Conservation (phyloP, 1,140 invertebrate species). For the Delia radicum region DNA sequence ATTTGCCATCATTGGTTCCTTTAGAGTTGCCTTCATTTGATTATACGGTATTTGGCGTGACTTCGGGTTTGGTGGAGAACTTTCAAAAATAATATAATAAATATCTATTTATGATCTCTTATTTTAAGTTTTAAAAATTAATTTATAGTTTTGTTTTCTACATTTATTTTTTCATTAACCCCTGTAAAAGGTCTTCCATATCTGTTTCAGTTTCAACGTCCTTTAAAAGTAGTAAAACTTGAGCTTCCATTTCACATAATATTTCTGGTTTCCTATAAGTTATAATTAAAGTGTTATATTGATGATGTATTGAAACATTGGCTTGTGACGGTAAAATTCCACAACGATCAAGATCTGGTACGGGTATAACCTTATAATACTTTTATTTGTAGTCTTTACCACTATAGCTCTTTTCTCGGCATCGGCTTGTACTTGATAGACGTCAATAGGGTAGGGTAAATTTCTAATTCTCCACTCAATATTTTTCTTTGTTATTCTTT, state of each 20-base stretch:
- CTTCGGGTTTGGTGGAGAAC: slow-evolving; percentile 43
- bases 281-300: slow-evolving; percentile 77
- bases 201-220: slow-evolving; percentile 60
- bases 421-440: slow-evolving; percentile 68
- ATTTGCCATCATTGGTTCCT: slow-evolving; percentile 38
- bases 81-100: slow-evolving; percentile 40
- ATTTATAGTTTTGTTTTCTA: not conserved
- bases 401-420: slow-evolving; percentile 64
- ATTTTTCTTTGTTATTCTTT: slow-evolving; percentile 70
- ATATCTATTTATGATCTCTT: not conserved
- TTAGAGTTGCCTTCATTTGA: slow-evolving; percentile 49
- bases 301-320: slow-evolving; percentile 66
- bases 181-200: slow-evolving; percentile 54
- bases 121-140: not conserved
- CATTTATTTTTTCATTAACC: slow-evolving; percentile 49
- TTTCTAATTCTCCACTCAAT: slow-evolving; percentile 82
- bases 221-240: slow-evolving; percentile 59
- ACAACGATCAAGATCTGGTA: slow-evolving; percentile 72
- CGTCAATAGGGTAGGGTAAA: slow-evolving; percentile 69
- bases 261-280: slow-evolving; percentile 74
- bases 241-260: slow-evolving; percentile 69
- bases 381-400: slow-evolving; percentile 77
- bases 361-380: slow-evolving; percentile 73
- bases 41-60: slow-evolving; percentile 39
- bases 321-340: slow-evolving; percentile 63